Conservation (phyloP, 2,113 vertebrate species). For the Callopanchax toddi region DNA sequence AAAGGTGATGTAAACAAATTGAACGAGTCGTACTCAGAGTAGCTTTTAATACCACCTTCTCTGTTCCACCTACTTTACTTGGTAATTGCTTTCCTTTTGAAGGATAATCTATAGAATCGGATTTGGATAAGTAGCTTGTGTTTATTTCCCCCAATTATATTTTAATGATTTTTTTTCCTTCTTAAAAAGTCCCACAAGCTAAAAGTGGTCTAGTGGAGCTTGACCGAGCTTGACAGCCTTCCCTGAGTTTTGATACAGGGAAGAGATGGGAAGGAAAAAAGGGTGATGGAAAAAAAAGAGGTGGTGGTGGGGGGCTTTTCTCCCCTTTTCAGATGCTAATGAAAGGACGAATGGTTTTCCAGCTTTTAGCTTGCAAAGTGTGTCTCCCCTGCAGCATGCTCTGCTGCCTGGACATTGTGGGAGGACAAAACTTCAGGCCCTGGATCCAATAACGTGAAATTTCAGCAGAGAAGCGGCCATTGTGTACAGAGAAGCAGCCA, state of each 20-base stretch:
- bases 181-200: slow-evolving; percentile 47
- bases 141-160: slow-evolving; percentile 75
- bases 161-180: slow-evolving; percentile 47
- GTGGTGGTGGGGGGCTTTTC: slow-evolving; percentile 58
- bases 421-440: slow-evolving; percentile 82
- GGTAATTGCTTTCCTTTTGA: slow-evolving; percentile 57
- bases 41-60: slow-evolving; percentile 36
- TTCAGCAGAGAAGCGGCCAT: slow-evolving; percentile 84
- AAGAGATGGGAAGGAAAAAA: slow-evolving; percentile 60
- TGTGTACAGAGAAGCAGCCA: slow-evolving; percentile 76
- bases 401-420: slow-evolving; percentile 84
- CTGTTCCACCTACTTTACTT: slow-evolving; percentile 28
- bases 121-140: slow-evolving; percentile 77
- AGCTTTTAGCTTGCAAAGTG: slow-evolving; percentile 84
- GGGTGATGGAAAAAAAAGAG: slow-evolving; percentile 42
- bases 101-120: slow-evolving; percentile 74
- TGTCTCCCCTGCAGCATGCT: slow-evolving; percentile 84
- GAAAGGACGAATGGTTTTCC: slow-evolving; percentile 83
- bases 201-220: slow-evolving; percentile 71
- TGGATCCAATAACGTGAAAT: slow-evolving; percentile 86
- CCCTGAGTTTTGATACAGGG: slow-evolving; percentile 71
- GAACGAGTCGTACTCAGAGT: slow-evolving; percentile 39
- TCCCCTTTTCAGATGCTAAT: slow-evolving; percentile 83
- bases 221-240: slow-evolving; percentile 73
- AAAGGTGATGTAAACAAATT: slow-evolving; percentile 22